Conservation (phyloP, 1,140 invertebrate genomes). For the Lordiphosa mommai region DNA sequence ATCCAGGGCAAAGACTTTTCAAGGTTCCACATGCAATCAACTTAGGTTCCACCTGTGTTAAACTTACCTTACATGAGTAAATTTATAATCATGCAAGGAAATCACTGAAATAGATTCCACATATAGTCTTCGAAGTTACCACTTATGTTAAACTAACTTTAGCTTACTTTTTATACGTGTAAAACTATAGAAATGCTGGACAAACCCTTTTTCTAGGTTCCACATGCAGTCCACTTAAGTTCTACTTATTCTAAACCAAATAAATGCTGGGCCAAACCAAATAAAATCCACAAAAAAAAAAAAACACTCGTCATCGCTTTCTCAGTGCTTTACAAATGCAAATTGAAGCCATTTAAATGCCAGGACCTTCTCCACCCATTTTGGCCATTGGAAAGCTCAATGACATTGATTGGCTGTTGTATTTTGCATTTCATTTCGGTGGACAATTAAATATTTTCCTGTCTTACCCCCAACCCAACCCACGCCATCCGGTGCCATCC, state of each 20-base stretch:
- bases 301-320: too few relatives aligned
- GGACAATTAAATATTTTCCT: constrained; percentile 58
- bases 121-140: too few relatives aligned
- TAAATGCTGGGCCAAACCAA: neutral
- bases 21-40: too few relatives aligned
- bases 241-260: too few relatives aligned
- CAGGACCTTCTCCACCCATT: neutral
- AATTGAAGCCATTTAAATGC: constrained; percentile 35
- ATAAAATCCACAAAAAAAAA: constrained; percentile 26
- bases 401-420: constrained; percentile 64
- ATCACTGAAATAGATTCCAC: too few relatives aligned
- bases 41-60: neutral
- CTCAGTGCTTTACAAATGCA: constrained; percentile 17
- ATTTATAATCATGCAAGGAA: too few relatives aligned
- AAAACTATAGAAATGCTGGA: neutral
- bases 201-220: neutral
- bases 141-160: neutral
- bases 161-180: neutral
- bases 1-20: too few relatives aligned
- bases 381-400: constrained; percentile 12
- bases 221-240: neutral
- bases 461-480: constrained; percentile 23
- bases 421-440: constrained; percentile 30
- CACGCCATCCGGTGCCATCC: constrained; percentile 2
- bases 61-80: too few relatives aligned